Evolutionary conservation across 2,888 invertebrate genomes (phyloP), one percentile per base, ranked within the genome.

Genomic region (Fabriciana adippe): DNA sequence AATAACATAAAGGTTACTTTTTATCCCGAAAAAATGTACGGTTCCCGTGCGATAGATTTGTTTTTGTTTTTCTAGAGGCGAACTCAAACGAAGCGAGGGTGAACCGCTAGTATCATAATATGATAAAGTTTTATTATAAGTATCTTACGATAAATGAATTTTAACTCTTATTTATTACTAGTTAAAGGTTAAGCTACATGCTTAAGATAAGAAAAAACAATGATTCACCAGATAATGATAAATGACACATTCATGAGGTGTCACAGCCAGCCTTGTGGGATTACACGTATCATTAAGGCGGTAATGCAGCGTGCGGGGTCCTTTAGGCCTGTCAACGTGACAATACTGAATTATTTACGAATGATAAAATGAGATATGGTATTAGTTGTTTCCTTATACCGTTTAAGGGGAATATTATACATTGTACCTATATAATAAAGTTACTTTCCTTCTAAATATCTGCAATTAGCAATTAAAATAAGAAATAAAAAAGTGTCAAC

Each of bases 171-270:
- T 55, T 55, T 55, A 13, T 14, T 16, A 6, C 18, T n/a, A 5
- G 18, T 45, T 6, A 18, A 47, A 26, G 18, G 1, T 16, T 14
- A 14, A 57, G 16, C 6, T 57, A 35, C 26, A 16, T 2, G 14
- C 15, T 21, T 55, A 47, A 41, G 35, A 61, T 61, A 71, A 73
- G 72, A 68, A 68, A 41, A 67, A 65, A 70, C 71, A 73, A 71
- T 69, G 66, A 67, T 68, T 50, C 59, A 68, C 69, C 55, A 76
- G 50, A 77, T 64, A 74, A 85, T 91, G 91, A 92, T 89, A 87
- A 88, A 92, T 87, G 92, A 85, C 78, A 80, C 81, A 89, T 89
- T 90, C 89, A 91, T 91, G 90, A 90, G 88, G 85, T 86, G 85
- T 83, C 79, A 75, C 78, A 75, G 73, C 72, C 72, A 73, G 75